A percentile compares a stretch with the other conserved stretches of the same genome.
Evolutionary conservation across 35 echinoderm and acorn worm species (phyloP).

Genomic region (Ptychodera flava): DNA sequence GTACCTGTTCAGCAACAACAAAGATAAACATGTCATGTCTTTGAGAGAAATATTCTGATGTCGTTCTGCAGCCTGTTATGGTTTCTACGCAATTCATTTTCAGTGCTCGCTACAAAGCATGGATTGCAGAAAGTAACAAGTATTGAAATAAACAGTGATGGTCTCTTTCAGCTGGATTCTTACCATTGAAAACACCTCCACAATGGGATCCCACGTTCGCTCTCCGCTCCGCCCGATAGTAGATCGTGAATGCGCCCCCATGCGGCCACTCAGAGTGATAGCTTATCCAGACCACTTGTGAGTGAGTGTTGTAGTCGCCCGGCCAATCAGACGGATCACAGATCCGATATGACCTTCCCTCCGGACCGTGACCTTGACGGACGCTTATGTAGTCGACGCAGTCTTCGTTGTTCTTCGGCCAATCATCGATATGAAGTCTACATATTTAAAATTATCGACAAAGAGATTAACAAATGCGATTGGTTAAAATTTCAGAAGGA

Average conservation of each 20-base stretch:
- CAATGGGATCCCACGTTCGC: slow-evolving; percentile 20
- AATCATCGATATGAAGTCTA: slow-evolving; percentile 35
- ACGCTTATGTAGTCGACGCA: slow-evolving; percentile 45
- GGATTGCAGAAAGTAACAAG: too few species aligned
- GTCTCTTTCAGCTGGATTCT: too few species aligned
- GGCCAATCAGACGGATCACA: slow-evolving; percentile 26
- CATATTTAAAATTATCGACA: neutral
- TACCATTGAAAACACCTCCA: slow-evolving; percentile 63
- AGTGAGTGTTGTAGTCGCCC: slow-evolving; percentile 35
- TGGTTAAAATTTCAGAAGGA: too few species aligned
- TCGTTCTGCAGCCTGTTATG: too few species aligned
- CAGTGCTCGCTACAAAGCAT: too few species aligned
- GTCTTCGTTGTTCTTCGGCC: slow-evolving; percentile 18
- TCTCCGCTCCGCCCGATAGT: slow-evolving; percentile 33
- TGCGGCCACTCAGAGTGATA: slow-evolving; percentile 55
- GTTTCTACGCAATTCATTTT: too few species aligned
- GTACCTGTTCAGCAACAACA: slow-evolving; percentile 7
- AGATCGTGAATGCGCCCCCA: slow-evolving; percentile 27
- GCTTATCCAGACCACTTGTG: slow-evolving; percentile 35
- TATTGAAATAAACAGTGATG: too few species aligned
- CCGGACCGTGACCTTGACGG: slow-evolving; percentile 29
- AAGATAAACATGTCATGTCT: too few species aligned
- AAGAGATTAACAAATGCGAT: too few species aligned
- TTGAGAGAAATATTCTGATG: too few species aligned
- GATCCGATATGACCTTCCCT: slow-evolving; percentile 14